phyloP scores from a whole-genome alignment of 2,113 vertebrate genomes.

The Dicaeum eximium region DNA sequence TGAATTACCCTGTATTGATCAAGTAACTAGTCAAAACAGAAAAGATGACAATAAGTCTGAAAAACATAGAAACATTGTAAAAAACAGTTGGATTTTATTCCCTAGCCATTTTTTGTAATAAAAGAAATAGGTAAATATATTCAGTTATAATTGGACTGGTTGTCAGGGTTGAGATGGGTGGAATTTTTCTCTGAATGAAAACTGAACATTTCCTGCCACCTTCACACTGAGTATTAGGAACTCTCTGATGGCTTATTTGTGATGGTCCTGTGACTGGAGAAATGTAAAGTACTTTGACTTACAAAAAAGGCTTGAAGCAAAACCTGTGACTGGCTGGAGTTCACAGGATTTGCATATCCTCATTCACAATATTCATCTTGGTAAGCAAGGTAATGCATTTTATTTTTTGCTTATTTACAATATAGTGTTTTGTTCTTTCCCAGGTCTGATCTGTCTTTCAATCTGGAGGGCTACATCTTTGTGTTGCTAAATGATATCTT shows the following conservation, averaged over 20 bases:
- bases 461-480: conserved; percentile 80
- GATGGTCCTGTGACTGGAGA: not conserved
- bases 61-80: not conserved
- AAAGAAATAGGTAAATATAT: not conserved
- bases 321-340: not conserved
- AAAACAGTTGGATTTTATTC: not conserved
- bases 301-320: not conserved
- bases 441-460: conserved; percentile 91
- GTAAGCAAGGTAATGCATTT: not conserved
- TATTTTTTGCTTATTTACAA: not conserved
- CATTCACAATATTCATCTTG: not conserved
- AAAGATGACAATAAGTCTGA: not conserved
- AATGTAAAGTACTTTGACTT: not conserved
- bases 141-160: not conserved
- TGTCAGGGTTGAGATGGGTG: not conserved
- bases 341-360: not conserved
- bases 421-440: not conserved
- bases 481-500: conserved; percentile 90
- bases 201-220: not conserved
- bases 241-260: not conserved
- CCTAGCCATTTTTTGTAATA: not conserved
- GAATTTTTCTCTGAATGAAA: not conserved
- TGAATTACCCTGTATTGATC: not conserved
- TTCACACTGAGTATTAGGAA: not conserved
- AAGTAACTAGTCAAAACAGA: not conserved